These are phyloP conservation scores for Oceanodroma leucorhoa DNA, from an alignment of 2,797 vertebrate genomes.

Conservation along the genomic window DNA sequence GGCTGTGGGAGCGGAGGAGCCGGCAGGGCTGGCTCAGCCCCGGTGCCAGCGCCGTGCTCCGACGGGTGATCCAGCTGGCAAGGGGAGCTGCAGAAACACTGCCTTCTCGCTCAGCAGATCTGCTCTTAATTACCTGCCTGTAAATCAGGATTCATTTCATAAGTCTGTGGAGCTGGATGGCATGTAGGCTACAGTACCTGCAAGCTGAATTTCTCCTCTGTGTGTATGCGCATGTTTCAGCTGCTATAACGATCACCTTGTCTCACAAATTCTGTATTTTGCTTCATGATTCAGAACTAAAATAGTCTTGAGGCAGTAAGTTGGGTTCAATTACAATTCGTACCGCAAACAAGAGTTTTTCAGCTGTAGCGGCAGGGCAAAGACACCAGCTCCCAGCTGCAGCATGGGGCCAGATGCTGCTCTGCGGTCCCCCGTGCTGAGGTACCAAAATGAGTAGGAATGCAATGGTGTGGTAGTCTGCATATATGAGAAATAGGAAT, in stretches of 20 bases:
- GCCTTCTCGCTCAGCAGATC: constrained; percentile 49
- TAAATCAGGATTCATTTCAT: constrained; percentile 41
- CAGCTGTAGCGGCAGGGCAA: background rate
- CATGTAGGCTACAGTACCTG: background rate
- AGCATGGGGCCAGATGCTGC: background rate
- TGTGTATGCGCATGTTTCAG: background rate
- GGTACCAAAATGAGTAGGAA: background rate
- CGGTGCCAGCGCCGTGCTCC: accelerated
- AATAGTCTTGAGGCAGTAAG: background rate
- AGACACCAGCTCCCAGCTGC: background rate
- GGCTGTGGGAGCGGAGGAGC: background rate
- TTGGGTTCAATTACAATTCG: background rate
- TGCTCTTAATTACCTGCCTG: constrained; percentile 47
- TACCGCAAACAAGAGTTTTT: background rate
- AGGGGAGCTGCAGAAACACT: background rate
- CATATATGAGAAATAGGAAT: background rate
- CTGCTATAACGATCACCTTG: background rate
- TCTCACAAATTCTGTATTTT: background rate
- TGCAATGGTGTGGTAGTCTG: background rate
- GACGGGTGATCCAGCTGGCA: background rate
- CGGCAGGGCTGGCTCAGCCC: background rate
- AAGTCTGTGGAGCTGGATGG: background rate
- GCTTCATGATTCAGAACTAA: background rate
- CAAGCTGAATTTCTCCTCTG: background rate
- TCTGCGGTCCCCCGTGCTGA: accelerated